Base-by-base conservation (phyloP, 1,140 invertebrate genomes). In the Charaxes varanes region DNA sequence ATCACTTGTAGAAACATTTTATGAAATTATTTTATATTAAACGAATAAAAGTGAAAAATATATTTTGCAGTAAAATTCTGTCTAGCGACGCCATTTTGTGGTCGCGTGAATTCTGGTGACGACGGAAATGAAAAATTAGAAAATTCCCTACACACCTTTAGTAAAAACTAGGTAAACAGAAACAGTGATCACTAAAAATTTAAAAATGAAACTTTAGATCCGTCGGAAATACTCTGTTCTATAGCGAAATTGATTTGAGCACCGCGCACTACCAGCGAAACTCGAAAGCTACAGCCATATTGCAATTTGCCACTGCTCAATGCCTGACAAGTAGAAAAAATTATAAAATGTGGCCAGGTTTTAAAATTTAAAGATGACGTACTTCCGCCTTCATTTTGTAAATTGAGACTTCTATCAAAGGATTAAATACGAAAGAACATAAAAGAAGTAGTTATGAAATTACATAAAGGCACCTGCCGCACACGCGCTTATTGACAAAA, bases 71-170 rank as follows among this genome's bases (percentile, higher is more conserved):
- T 63, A 79, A 80, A 79, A 81, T 73, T 71, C 78, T 76, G 82
- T 78, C 67, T 78, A 80, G 77, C 68, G 82, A 84, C 82, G 82
- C 82, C 82, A 85, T 85, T 85, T 85, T 85, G 82, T 85, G 70
- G 73, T 78, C 74, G 77, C 71, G 54, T 71, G 72, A 83, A 76
- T 81, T 72, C 72, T 83, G 80, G 69, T 85, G 82, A 85, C 82
- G 80, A 83, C 63, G 68, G 63, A 77, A 70, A 67, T 61, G 55
- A 78, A 77, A 77, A 66, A 70, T 50, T 53, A 62, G 41, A 61
- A 72, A 67, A 69, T 76, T 76, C 60, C 55, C 56, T 55, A 64
- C 52, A 68, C 33, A 70, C 66, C 35, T 62, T 52, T 54, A 43
- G 43, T 48, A 62, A 74, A 79, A 73, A 65, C 40, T 61, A 62